Evolutionary conservation across 2,113 vertebrate genomes (phyloP).

Genomic region (Psilopsiagon aymara): DNA sequence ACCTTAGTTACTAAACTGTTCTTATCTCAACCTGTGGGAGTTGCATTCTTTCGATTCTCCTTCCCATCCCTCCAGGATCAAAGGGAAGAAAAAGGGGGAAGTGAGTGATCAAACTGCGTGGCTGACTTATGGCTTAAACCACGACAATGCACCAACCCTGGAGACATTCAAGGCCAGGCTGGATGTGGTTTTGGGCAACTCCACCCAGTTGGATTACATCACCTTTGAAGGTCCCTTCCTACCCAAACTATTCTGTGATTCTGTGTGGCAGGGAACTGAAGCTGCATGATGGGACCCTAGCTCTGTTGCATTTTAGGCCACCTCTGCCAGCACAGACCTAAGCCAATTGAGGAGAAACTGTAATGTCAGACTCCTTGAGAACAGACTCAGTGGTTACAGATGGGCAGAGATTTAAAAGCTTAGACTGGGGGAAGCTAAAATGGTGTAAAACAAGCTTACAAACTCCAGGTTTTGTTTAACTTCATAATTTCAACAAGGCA

Average conservation of each 20-base stretch:
- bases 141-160: no score
- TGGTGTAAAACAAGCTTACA: background rate
- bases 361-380: background rate
- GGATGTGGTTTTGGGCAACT: background rate
- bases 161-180: background rate
- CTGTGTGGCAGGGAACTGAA: background rate
- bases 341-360: background rate
- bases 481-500: background rate
- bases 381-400: background rate
- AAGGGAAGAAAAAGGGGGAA: no score
- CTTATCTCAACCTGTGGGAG: no score
- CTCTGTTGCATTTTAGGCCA: background rate
- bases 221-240: background rate
- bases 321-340: background rate
- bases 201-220: background rate
- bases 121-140: no score
- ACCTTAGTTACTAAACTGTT: no score
- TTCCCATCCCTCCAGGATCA: no score
- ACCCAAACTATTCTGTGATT: background rate
- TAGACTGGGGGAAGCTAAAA: background rate
- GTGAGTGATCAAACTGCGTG: no score
- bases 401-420: background rate
- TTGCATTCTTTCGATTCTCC: no score
- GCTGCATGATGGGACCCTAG: fast-evolving
- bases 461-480: background rate